Percentiles rank a stretch among this genome's conserved stretches.
These are phyloP conservation scores for Oreochromis grahami DNA, from an alignment of 2,797 vertebrate species.

Conservation along the genomic window DNA sequence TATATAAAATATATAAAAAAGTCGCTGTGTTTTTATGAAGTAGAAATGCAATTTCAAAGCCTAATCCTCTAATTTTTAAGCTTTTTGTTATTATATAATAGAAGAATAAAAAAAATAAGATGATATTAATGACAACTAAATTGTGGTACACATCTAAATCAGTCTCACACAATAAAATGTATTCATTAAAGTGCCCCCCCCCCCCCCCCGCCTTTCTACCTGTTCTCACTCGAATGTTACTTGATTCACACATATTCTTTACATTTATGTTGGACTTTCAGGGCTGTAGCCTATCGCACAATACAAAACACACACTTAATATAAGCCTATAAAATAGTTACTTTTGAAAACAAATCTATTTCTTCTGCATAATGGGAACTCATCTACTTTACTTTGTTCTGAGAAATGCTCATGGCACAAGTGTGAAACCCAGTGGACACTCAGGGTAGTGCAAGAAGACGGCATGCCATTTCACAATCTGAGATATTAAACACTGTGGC, in stretches of 20 bases:
- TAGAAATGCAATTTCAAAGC: not conserved
- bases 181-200: not conserved
- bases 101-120: not conserved
- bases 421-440: slow-evolving; percentile 49
- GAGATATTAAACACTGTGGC: not conserved
- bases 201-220: not conserved
- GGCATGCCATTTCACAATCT: not conserved
- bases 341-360: not conserved
- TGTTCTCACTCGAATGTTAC: not conserved
- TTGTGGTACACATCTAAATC: not conserved
- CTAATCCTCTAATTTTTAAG: not conserved
- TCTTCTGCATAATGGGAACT: not conserved
- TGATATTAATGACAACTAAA: not conserved
- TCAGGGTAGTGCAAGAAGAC: slow-evolving; percentile 18
- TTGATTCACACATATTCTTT: not conserved
- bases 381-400: not conserved
- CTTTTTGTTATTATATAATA: not conserved
- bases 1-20: not conserved
- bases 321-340: not conserved
- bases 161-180: not conserved
- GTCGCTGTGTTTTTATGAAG: not conserved
- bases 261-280: not conserved
- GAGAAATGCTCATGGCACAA: slow-evolving; percentile 15
- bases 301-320: not conserved
- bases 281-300: not conserved